Evolutionary conservation across 1,140 invertebrate species (phyloP).

Genomic region (Neuroterus valhalla): DNA sequence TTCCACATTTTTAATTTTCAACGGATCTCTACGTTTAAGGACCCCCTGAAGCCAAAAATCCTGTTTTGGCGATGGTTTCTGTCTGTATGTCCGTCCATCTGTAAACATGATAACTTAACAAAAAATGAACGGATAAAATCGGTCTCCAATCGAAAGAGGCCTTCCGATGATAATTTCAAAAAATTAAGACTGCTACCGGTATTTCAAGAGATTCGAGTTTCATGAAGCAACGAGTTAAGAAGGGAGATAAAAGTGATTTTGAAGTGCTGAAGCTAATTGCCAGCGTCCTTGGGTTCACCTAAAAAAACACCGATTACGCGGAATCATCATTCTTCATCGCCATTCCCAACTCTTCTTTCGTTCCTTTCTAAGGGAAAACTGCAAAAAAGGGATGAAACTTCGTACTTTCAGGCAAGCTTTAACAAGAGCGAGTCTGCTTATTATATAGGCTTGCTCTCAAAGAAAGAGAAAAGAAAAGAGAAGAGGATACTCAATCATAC

Average conservation of each 20-base stretch:
- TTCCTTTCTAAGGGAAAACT: slow-evolving; percentile 15
- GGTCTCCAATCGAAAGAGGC: not conserved
- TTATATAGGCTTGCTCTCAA: slow-evolving; percentile 46
- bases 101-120: too few relatives aligned
- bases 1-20: too few relatives aligned
- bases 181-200: not conserved
- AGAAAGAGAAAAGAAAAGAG: slow-evolving; percentile 3
- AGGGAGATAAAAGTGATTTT: slow-evolving; percentile 13
- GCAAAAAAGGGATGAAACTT: slow-evolving; percentile 36
- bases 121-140: too few relatives aligned
- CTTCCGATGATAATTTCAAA: slow-evolving; percentile 4
- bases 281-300: slow-evolving; percentile 32
- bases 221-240: not conserved
- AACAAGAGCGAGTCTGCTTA: slow-evolving; percentile 50
- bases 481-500: slow-evolving; percentile 12
- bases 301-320: slow-evolving; percentile 47
- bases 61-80: too few relatives aligned
- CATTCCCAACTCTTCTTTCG: slow-evolving; percentile 35
- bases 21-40: too few relatives aligned
- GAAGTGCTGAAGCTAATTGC: slow-evolving; percentile 5
- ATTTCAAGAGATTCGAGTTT: not conserved
- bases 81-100: too few relatives aligned
- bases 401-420: slow-evolving; percentile 51
- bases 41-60: too few relatives aligned
- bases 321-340: slow-evolving; percentile 39